Conservation (phyloP, 2,888 invertebrate genomes). For the Merodon equestris region DNA sequence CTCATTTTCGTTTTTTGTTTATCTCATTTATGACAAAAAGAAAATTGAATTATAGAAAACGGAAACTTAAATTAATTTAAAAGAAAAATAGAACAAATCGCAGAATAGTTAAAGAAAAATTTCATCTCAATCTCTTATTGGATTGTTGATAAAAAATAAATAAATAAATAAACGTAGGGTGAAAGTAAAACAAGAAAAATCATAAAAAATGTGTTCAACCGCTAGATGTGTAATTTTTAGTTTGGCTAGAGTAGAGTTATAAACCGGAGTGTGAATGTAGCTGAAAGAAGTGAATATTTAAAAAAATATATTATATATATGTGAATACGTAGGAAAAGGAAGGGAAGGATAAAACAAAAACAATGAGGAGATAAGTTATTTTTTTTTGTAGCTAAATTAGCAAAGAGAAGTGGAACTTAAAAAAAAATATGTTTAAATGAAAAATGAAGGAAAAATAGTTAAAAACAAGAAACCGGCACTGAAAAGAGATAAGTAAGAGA, state of each 20-base stretch:
- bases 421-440: slow-evolving; percentile 2
- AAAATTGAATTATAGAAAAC: slow-evolving; percentile 36
- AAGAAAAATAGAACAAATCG: slow-evolving; percentile 49
- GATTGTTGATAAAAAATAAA: slow-evolving; percentile 50
- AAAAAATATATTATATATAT: background rate
- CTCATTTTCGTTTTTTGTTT: slow-evolving; percentile 63
- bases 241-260: slow-evolving; percentile 46
- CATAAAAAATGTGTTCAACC: slow-evolving; percentile 63
- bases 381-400: slow-evolving; percentile 59
- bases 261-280: slow-evolving; percentile 61
- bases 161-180: background rate
- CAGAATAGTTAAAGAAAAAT: slow-evolving; percentile 46
- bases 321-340: too few species aligned
- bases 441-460: slow-evolving; percentile 30
- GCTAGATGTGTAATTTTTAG: slow-evolving; percentile 54
- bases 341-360: background rate
- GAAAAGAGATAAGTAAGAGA: slow-evolving; percentile 50
- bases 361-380: background rate
- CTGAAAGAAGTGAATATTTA: slow-evolving; percentile 7
- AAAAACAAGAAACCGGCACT: slow-evolving; percentile 40
- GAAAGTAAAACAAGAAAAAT: slow-evolving; percentile 20
- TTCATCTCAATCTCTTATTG: slow-evolving; percentile 61
- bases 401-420: slow-evolving; percentile 30
- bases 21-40: slow-evolving; percentile 48
- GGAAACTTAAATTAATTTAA: slow-evolving; percentile 38